Evolutionary conservation across 2,797 vertebrate genomes (phyloP).

Genomic region (Paramormyrops hopkinsi): DNA sequence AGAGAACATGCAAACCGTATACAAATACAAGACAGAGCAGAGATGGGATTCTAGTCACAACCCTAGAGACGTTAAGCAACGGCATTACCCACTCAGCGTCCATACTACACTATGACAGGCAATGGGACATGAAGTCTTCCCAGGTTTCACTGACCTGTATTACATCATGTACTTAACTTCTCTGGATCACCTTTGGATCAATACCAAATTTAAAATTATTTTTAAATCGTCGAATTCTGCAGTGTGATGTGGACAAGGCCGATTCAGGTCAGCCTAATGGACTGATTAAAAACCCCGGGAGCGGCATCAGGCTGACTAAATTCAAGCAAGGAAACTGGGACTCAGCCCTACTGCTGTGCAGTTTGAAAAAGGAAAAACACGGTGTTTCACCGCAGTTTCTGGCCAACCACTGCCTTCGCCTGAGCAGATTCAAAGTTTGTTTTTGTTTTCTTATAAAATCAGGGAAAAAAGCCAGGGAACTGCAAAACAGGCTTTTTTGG

Average conservation of each 20-base stretch:
- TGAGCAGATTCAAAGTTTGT: constrained; percentile 5
- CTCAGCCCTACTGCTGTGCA: not conserved
- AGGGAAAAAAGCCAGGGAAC: constrained; percentile 9
- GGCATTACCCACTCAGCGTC: not conserved
- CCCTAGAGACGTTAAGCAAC: not conserved
- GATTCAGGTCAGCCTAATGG: not conserved
- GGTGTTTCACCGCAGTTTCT: not conserved
- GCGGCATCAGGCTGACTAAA: not conserved
- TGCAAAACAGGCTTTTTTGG: constrained; percentile 27
- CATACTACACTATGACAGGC: not conserved
- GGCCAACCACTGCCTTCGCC: not conserved
- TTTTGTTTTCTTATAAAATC: constrained; percentile 17
- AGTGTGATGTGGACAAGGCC: not conserved
- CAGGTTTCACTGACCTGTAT: not conserved
- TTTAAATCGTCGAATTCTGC: not conserved
- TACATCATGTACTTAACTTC: not conserved
- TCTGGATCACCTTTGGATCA: not conserved
- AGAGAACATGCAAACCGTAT: not conserved
- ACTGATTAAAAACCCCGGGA: not conserved
- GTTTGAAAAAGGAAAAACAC: not conserved
- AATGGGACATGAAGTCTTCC: not conserved
- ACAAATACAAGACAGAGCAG: not conserved
- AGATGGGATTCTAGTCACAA: not conserved
- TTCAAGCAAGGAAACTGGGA: not conserved
- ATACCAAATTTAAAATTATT: not conserved